A percentile compares a stretch with the other conserved stretches of the same genome.
These are phyloP conservation scores for Watsonalla binaria DNA, from an alignment of 2,888 invertebrate genomes.

Conservation along the genomic window DNA sequence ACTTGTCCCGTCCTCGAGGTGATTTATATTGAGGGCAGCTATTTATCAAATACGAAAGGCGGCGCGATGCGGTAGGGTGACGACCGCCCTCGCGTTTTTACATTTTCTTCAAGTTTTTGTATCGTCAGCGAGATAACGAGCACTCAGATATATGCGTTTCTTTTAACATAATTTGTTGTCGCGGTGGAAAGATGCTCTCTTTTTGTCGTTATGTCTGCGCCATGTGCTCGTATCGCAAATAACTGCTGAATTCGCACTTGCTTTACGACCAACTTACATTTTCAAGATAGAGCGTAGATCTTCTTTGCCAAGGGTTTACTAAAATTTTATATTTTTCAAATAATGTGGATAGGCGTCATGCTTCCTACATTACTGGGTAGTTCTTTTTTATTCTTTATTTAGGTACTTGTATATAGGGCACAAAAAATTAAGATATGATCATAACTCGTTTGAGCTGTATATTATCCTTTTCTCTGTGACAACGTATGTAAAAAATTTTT, in stretches of 20 bases:
- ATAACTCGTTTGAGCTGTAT: too few relatives aligned
- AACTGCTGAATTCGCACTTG: not conserved
- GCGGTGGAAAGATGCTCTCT: constrained; percentile 23
- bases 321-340: not conserved
- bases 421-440: too few relatives aligned
- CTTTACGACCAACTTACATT: not conserved
- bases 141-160: constrained; percentile 37
- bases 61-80: constrained; percentile 23
- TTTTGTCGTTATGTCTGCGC: constrained; percentile 29
- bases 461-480: too few relatives aligned
- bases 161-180: constrained; percentile 47
- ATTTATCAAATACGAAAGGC: constrained; percentile 60
- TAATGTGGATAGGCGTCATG: too few relatives aligned
- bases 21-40: constrained; percentile 56
- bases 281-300: not conserved
- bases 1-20: constrained; percentile 23
- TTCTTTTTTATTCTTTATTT: too few relatives aligned
- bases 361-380: too few relatives aligned
- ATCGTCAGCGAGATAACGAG: constrained; percentile 59
- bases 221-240: constrained; percentile 7
- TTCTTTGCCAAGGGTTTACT: not conserved
- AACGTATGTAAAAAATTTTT: too few relatives aligned
- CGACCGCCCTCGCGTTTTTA: constrained; percentile 39
- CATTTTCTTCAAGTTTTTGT: constrained; percentile 53
- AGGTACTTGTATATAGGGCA: too few relatives aligned